Conservation (phyloP, 2,888 invertebrate species). For the Phengaris alcon region DNA sequence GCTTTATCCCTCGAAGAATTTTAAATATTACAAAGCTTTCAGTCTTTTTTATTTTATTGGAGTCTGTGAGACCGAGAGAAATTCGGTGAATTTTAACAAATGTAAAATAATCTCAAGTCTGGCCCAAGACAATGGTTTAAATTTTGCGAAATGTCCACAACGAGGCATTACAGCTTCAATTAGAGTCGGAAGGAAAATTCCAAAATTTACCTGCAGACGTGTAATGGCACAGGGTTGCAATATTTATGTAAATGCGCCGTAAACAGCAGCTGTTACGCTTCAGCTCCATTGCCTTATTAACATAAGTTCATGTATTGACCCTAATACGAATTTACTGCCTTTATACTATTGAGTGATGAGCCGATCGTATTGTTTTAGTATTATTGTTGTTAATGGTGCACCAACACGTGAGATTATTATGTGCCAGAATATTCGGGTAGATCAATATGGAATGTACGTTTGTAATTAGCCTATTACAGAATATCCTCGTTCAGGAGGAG, state of each 20-base stretch:
- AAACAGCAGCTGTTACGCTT: constrained; percentile 35
- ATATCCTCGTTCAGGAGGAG: neutral
- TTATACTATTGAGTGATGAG: constrained; percentile 19
- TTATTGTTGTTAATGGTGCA: neutral
- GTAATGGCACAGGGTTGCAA: constrained; percentile 33
- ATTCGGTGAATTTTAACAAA: neutral
- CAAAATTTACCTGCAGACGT: constrained; percentile 36
- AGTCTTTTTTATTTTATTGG: neutral
- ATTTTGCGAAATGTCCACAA: constrained; percentile 24
- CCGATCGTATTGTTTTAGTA: constrained; percentile 11
- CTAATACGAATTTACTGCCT: constrained; percentile 27
- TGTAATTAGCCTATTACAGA: constrained; percentile 5
- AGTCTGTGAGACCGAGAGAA: neutral
- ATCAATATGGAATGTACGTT: constrained; percentile 3
- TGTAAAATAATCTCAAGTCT: constrained; percentile 12
- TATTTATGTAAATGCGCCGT: constrained; percentile 40
- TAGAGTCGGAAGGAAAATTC: constrained; percentile 27
- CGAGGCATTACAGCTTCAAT: constrained; percentile 28
- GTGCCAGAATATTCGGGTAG: neutral
- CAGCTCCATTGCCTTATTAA: constrained; percentile 35
- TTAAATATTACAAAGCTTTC: neutral
- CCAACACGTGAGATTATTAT: neutral
- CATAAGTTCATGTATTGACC: constrained; percentile 35
- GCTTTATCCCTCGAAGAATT: neutral
- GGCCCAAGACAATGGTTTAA: constrained; percentile 4